These are phyloP conservation scores for Indri indri DNA, from an alignment of 2,113 vertebrate species.

Conservation along the genomic window DNA sequence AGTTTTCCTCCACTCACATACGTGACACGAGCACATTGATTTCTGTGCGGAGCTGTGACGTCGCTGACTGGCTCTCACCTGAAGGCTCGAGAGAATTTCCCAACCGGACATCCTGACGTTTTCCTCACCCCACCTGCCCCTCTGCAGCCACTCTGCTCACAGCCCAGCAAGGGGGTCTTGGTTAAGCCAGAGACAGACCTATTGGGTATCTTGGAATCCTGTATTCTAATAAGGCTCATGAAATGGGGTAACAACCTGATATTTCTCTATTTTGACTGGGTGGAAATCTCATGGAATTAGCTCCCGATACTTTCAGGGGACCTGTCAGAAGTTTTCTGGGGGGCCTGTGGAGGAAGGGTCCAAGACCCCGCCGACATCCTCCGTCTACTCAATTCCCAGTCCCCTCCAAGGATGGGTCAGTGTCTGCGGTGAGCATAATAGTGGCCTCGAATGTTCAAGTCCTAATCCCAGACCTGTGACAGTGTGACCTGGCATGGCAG, in stretches of 20 bases:
- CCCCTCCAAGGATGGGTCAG: neutral
- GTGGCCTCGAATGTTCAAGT: no score
- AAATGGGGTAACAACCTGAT: fast-evolving
- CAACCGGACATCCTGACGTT: fast-evolving
- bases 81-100: neutral
- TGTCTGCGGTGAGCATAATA: no score
- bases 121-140: neutral
- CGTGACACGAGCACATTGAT: neutral
- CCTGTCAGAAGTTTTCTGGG: neutral
- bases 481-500: neutral
- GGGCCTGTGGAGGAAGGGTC: neutral
- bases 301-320: fast-evolving
- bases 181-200: neutral
- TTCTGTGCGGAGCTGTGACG: fast-evolving
- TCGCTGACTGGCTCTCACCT: neutral
- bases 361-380: no score
- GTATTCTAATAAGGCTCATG: neutral
- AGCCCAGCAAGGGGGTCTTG: fast-evolving
- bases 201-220: no score
- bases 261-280: neutral
- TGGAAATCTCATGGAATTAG: neutral
- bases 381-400: neutral
- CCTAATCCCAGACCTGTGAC: no score
- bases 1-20: neutral
- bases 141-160: neutral